Evolutionary conservation across 2,797 vertebrate species (phyloP), one percentile per base, ranked within the genome.

Genomic region (Tapirus indicus): DNA sequence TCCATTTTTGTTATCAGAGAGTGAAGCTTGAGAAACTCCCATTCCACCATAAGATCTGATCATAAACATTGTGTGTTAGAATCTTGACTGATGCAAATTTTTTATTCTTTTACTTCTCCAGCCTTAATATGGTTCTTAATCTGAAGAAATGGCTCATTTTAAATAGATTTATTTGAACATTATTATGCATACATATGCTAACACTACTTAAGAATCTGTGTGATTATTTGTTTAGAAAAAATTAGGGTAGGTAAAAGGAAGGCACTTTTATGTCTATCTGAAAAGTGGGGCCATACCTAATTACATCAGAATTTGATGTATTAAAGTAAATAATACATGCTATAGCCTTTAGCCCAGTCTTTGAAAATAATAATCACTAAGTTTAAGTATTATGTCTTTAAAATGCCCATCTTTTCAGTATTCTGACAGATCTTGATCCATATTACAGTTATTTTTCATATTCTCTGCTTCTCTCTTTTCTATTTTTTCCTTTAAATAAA

Each of bases 201-300:
- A 44, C 91, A 29, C 18, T 14, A 71, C 2, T 38, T 17, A 52
- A 7, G 21, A 54, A 75, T 54, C 29, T 17, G 54, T 62, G 5
- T 74, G 16, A 44, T 82, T 91, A 90, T 77, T 94, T 84, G 38
- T 91, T 54, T 82, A 72, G 60, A 54, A 89, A 23, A 89, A 83
- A 79, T 38, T 83, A 72, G 2, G 20, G 12, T 78, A 47, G 56
- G 13, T 62, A 49, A 77, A 88, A 38, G 17, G 23, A 29, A 91
- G 10, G 6, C 12, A 66, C 1, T 88, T 97, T 86, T 75, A 49
- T 77, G 17, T 47, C 41, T 20, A 54, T 38, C 32, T 79, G 32
- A 92, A 94, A 71, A 92, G 35, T 38, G 32, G 18, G 1, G 10
- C 32, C 64, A 83, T 7, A 23, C 1, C 16, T 78, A 83, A 58